phyloP scores from a whole-genome alignment of 2,888 invertebrate genomes.

The Acanthosoma haemorrhoidale region DNA sequence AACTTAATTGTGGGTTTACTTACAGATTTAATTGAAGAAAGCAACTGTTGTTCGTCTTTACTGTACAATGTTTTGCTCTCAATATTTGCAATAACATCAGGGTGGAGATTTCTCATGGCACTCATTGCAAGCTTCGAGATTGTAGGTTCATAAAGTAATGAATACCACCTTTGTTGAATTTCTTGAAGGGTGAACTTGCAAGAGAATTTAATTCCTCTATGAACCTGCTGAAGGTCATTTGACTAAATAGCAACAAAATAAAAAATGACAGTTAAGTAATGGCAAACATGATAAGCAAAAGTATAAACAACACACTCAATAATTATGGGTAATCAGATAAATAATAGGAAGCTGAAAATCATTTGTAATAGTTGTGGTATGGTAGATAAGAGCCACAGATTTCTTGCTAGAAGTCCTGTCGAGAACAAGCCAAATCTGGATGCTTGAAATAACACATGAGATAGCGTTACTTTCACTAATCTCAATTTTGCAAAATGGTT shows the following conservation, averaged over 20 bases:
- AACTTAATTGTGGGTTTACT: slow-evolving; percentile 45
- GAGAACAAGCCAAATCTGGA: no score
- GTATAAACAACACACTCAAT: no score
- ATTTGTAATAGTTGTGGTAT: no score
- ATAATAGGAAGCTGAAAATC: no score
- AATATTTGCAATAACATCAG: slow-evolving; percentile 78
- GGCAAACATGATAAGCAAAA: no score
- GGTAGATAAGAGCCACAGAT: no score
- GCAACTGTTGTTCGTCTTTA: slow-evolving; percentile 78
- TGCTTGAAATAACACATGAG: no score
- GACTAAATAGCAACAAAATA: slow-evolving; percentile 47
- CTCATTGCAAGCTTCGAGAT: slow-evolving; percentile 86
- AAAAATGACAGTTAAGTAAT: not conserved
- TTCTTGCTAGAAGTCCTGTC: no score
- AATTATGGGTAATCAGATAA: no score
- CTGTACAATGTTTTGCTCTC: slow-evolving; percentile 87
- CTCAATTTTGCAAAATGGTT: no score
- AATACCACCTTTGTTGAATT: slow-evolving; percentile 93
- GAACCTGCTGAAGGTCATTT: slow-evolving; percentile 59
- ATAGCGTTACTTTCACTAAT: no score
- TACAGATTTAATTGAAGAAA: slow-evolving; percentile 75
- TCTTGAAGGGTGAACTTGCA: slow-evolving; percentile 91
- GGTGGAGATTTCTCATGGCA: slow-evolving; percentile 90
- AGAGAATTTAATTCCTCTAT: slow-evolving; percentile 90
- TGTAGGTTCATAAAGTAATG: slow-evolving; percentile 88